Evolutionary conservation across 2,888 invertebrate species (phyloP).

Genomic region (Zootermopsis nevadensis): DNA sequence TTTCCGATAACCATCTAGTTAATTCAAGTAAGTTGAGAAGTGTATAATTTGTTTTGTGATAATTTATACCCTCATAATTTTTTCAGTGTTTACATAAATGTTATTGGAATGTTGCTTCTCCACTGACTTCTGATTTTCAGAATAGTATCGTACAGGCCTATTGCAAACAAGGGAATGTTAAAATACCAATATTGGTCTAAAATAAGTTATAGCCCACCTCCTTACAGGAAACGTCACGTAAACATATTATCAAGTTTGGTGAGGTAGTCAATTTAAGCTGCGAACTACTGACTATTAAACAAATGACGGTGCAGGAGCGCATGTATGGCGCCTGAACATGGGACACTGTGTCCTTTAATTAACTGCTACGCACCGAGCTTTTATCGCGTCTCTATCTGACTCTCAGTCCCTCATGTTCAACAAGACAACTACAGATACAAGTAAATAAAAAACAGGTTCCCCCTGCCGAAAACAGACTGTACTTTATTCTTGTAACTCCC

Average conservation of each 20-base stretch:
- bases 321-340: background rate
- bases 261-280: background rate
- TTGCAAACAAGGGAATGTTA: too few species aligned
- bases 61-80: too few species aligned
- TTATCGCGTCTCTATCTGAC: background rate
- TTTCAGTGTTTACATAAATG: too few species aligned
- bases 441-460: constrained; percentile 39
- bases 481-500: constrained; percentile 39
- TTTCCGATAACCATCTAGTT: too few species aligned
- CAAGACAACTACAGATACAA: constrained; percentile 33
- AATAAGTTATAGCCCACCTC: too few species aligned
- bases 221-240: too few species aligned
- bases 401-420: constrained; percentile 18
- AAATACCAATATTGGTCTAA: too few species aligned
- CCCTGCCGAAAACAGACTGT: constrained; percentile 41
- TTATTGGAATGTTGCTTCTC: too few species aligned
- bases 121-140: too few species aligned
- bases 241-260: background rate
- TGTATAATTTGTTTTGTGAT: too few species aligned
- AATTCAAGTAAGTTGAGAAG: too few species aligned
- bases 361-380: background rate
- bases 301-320: background rate
- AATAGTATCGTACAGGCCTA: too few species aligned
- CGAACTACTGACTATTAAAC: constrained; percentile 8
- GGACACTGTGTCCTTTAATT: constrained; percentile 33